Percentiles rank a stretch among this genome's conserved stretches.
These are phyloP conservation scores for Aplodontia rufa DNA, from an alignment of 2,113 vertebrate species.

Conservation along the genomic window DNA sequence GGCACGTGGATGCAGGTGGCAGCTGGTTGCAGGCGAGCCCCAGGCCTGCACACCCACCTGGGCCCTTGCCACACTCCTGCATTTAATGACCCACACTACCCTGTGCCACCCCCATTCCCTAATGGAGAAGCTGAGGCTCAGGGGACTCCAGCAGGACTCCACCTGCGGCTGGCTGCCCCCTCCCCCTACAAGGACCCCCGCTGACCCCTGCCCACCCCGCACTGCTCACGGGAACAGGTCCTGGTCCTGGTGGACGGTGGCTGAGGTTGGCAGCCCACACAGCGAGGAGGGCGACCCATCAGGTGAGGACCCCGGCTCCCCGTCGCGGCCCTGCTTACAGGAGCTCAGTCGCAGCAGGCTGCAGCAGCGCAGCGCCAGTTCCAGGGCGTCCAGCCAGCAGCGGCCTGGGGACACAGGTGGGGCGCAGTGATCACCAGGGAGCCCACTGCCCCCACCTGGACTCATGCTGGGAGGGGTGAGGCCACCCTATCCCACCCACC, in stretches of 20 bases:
- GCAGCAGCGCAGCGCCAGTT: slow-evolving; percentile 95
- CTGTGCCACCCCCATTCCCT: accelerated
- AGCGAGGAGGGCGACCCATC: slow-evolving; percentile 87
- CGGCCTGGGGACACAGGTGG: slow-evolving; percentile 86
- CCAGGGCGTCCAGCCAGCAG: slow-evolving; percentile 98
- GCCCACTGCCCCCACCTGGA: no score
- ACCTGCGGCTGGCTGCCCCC: background rate
- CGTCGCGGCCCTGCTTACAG: slow-evolving; percentile 89
- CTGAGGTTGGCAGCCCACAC: slow-evolving; percentile 88
- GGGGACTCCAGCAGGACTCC: accelerated
- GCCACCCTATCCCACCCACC: background rate
- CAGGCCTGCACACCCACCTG: accelerated
- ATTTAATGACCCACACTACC: accelerated
- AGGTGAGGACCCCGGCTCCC: slow-evolving; percentile 86
- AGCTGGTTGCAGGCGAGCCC: accelerated
- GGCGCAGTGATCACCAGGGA: no score
- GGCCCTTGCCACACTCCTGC: background rate
- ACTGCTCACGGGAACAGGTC: slow-evolving; percentile 92
- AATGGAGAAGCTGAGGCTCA: background rate
- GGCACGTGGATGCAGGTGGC: background rate
- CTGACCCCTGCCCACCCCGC: accelerated
- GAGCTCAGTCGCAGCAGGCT: slow-evolving; percentile 92
- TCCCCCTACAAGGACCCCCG: background rate
- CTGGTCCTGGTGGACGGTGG: slow-evolving; percentile 85
- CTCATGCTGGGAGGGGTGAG: no score